Evolutionary conservation across 1,140 invertebrate genomes (phyloP).

Genomic region (Oreohelix idahoensis): DNA sequence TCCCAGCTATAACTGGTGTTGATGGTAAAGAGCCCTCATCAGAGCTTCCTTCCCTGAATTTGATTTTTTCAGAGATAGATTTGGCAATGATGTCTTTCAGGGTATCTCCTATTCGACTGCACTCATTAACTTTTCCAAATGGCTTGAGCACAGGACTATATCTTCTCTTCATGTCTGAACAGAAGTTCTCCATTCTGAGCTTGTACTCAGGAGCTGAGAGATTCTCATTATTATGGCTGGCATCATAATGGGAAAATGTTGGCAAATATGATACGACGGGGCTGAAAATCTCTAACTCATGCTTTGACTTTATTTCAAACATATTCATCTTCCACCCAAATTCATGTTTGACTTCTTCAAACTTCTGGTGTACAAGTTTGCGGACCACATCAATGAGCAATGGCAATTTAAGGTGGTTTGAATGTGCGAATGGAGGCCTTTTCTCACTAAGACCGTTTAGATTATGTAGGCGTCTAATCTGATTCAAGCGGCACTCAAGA

Average conservation of each 20-base stretch:
- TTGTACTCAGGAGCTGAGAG: slow-evolving; percentile 11
- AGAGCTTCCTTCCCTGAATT: slow-evolving; percentile 70
- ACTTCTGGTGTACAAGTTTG: slow-evolving; percentile 68
- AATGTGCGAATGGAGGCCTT: slow-evolving; percentile 47
- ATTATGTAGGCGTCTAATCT: slow-evolving; percentile 69
- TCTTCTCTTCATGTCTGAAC: slow-evolving; percentile 15
- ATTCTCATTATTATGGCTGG: background rate
- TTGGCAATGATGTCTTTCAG: slow-evolving; percentile 88
- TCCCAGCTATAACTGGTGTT: background rate
- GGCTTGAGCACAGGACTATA: slow-evolving; percentile 29
- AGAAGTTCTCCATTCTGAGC: slow-evolving; percentile 26
- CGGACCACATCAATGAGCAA: slow-evolving; percentile 70
- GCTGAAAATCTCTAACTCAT: slow-evolving; percentile 36
- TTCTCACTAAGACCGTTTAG: slow-evolving; percentile 52
- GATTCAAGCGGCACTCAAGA: slow-evolving; percentile 47
- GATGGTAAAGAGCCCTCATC: slow-evolving; percentile 24
- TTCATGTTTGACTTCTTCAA: slow-evolving; percentile 20
- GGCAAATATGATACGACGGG: slow-evolving; percentile 33
- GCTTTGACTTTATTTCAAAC: background rate
- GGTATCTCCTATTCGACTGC: slow-evolving; percentile 72
- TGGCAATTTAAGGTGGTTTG: slow-evolving; percentile 66
- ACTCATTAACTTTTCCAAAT: slow-evolving; percentile 57
- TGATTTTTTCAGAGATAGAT: slow-evolving; percentile 90
- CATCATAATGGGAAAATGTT: slow-evolving; percentile 33
- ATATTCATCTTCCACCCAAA: background rate